Evolutionary conservation across 2,888 invertebrate genomes (phyloP).

Genomic region (Thereva unica): DNA sequence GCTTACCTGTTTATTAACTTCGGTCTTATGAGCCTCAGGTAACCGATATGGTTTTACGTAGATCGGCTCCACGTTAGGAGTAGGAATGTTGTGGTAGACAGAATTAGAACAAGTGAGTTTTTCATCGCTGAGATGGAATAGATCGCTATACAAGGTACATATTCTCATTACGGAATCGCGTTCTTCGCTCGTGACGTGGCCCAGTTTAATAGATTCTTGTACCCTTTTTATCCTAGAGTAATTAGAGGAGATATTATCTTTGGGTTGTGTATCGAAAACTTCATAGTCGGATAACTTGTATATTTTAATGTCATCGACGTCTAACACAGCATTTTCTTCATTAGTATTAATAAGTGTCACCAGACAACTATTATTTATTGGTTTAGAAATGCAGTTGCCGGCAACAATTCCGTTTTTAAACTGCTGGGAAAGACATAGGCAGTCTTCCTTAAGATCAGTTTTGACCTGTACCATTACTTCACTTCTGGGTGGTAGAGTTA

Average conservation of each 20-base stretch:
- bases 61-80: neutral
- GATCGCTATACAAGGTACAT: constrained; percentile 46
- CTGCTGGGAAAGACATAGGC: too few relatives aligned
- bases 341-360: too few relatives aligned
- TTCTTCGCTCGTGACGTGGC: constrained; percentile 47
- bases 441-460: too few relatives aligned
- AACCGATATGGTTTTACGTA: constrained; percentile 9
- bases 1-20: constrained; percentile 43
- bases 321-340: too few relatives aligned
- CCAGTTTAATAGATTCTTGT: constrained; percentile 29
- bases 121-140: constrained; percentile 43
- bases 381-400: too few relatives aligned
- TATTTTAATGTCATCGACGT: too few relatives aligned
- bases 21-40: constrained; percentile 32
- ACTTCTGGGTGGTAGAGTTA: too few relatives aligned
- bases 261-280: constrained; percentile 9
- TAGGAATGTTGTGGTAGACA: constrained; percentile 3
- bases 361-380: too few relatives aligned
- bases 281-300: neutral
- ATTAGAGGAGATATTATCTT: neutral
- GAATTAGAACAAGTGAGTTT: constrained; percentile 15
- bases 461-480: too few relatives aligned
- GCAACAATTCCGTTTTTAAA: too few relatives aligned
- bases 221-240: constrained; percentile 9
- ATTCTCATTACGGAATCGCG: constrained; percentile 41